phyloP scores from a whole-genome alignment of 1,140 invertebrate species.

The Tetragonula clypearis region DNA sequence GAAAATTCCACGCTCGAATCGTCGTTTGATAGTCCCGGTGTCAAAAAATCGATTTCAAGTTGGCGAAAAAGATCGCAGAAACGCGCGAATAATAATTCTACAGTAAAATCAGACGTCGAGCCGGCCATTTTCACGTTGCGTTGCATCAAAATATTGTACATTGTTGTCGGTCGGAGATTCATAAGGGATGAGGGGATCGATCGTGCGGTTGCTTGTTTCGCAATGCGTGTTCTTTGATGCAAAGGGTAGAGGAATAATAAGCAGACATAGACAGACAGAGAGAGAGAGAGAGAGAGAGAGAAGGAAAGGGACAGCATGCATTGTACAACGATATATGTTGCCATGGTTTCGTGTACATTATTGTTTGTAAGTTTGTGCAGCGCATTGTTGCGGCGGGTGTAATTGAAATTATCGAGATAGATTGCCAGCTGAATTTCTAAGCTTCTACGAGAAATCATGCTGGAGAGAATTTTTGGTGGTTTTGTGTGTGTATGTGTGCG shows the following conservation, averaged over 20 bases:
- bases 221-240: constrained; percentile 19
- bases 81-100: neutral
- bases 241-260: neutral
- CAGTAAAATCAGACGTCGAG: neutral
- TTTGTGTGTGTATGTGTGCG: neutral
- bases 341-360: neutral
- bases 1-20: no score
- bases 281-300: neutral
- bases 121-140: no score
- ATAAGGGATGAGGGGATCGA: neutral
- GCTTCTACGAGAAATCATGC: neutral
- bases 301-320: neutral
- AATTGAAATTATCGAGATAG: neutral
- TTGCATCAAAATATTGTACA: neutral
- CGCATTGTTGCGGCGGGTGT: neutral
- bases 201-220: neutral
- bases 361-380: neutral
- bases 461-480: neutral
- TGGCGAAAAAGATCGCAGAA: no score
- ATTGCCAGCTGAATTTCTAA: neutral
- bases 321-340: neutral
- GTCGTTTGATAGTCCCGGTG: no score
- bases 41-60: no score
- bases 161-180: neutral
- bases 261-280: neutral